phyloP scores from a whole-genome alignment of 2,113 vertebrate species.

The Megalops atlanticus region DNA sequence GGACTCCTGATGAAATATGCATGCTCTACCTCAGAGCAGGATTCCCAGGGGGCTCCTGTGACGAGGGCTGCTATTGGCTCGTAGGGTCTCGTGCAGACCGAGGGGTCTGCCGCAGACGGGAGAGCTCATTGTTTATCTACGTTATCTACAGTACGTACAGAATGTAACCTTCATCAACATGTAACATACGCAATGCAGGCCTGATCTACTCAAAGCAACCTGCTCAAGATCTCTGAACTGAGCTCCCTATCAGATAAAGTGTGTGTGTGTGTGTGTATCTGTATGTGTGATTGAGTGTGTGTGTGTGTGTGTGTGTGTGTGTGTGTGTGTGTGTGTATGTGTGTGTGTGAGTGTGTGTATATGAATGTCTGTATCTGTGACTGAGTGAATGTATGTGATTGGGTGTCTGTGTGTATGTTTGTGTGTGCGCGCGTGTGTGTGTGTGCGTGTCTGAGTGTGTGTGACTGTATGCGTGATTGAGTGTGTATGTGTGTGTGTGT shows the following conservation, averaged over 20 bases:
- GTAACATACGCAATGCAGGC: no score
- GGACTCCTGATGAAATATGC: slow-evolving; percentile 62
- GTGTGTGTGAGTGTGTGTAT: not conserved
- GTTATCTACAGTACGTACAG: not conserved
- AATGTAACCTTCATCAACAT: not conserved
- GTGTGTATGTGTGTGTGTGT: not conserved
- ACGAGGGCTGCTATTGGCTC: slow-evolving; percentile 41
- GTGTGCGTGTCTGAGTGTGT: not conserved
- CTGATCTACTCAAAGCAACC: no score
- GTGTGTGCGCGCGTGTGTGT: not conserved
- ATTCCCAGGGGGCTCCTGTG: slow-evolving; percentile 40
- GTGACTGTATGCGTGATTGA: not conserved
- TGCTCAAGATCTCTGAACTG: no score
- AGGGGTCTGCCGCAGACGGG: not conserved
- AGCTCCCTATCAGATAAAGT: not conserved
- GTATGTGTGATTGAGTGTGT: not conserved
- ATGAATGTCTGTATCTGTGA: slow-evolving; percentile 1
- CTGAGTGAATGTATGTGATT: no score
- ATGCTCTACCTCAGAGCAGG: slow-evolving; percentile 48
- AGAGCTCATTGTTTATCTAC: not conserved
- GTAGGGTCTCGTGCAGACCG: not conserved
- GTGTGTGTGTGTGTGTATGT: not conserved
- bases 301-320: not conserved
- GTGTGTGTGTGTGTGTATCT: slow-evolving; percentile 1
- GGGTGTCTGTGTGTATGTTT: not conserved